Evolutionary conservation across 2,888 invertebrate species (phyloP), one percentile per base, ranked within the genome.

Genomic region (Andrena hattorfiana): DNA sequence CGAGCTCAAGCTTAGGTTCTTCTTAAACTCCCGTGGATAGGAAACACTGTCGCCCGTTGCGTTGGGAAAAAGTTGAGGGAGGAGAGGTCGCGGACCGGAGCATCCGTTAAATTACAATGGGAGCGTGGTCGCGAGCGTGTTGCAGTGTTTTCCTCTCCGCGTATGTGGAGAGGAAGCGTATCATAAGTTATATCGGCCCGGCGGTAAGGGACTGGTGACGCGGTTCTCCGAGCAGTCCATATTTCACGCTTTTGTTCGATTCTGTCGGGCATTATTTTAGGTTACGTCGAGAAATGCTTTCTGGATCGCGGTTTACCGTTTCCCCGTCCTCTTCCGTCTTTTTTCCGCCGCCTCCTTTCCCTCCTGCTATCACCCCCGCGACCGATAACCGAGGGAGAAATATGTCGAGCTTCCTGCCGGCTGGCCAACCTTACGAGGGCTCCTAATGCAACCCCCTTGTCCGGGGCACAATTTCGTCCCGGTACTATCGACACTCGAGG

Each of bases 181-280:
- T 93, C 92, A 94, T 94, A 93, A 93, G 92, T 94, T 93, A 93
- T 90, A 89, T 89, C 87, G 66, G 42, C 16, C 42, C 42, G 42
- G 54, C 62, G 81, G 89, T 84, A 87, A 87, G 90, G 91, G 89
- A 91, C 89, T 89, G 90, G 90, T 85, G 89, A 88, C 89, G 88
- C 42, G 42, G 42, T 83, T 4, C 60, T 71, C 85, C 87, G 87
- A 87, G 85, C 86, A 88, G 89, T 90, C 88, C 89, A 93, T 94
- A 94, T 92, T 93, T 94, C 94, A 94, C 92, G 90, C 94, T 93
- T 93, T 94, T 94, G 93, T 94, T 94, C 94, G 94, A 94, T 94
- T 93, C 91, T 87, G 92, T 92, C 91, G 92, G 91, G 93, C 92
- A 93, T 94, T 93, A 93, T 94, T 93, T 94, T 92, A 93, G 92